Percentiles rank a stretch among this genome's conserved stretches.
Evolutionary conservation across 2,113 vertebrate species (phyloP).

Genomic region (Rutilus rutilus): DNA sequence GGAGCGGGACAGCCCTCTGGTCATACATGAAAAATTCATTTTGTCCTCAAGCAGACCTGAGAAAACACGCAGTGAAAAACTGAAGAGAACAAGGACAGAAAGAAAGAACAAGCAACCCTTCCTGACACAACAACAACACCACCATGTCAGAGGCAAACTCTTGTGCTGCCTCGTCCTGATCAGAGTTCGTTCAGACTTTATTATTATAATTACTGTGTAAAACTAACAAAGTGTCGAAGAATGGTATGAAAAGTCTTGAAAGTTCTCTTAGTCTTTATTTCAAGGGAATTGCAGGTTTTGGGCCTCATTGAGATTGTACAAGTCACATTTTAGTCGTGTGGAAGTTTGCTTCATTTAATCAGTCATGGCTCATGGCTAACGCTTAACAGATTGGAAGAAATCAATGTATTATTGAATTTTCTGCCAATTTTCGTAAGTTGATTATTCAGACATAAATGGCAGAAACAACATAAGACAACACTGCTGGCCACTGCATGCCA

Average conservation of each 20-base stretch:
- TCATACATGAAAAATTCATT: conserved; percentile 75
- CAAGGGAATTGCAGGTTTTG: not conserved
- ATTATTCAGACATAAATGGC: not conserved
- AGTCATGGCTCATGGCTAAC: not conserved
- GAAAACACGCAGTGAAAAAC: conserved; percentile 65
- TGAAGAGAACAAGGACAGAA: conserved; percentile 62
- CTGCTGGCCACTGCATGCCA: not conserved
- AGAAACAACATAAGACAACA: too few species aligned
- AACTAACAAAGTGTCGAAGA: not conserved
- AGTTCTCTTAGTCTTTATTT: not conserved
- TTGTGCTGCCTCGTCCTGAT: not conserved
- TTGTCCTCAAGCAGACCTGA: conserved; percentile 70
- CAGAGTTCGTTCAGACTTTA: conserved; percentile 11
- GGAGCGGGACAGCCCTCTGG: conserved; percentile 67
- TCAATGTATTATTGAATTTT: not conserved
- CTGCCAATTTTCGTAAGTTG: not conserved
- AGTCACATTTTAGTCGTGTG: not conserved
- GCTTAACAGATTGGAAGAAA: not conserved
- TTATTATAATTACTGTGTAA: not conserved
- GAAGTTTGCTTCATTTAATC: not conserved
- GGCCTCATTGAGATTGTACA: not conserved
- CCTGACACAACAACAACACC: conserved; percentile 5
- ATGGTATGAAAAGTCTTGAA: not conserved
- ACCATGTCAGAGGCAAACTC: not conserved
- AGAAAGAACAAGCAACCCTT: conserved; percentile 47